Percentiles rank a stretch among this genome's conserved stretches.
phyloP scores from a whole-genome alignment of 2,113 vertebrate genomes.

The Oophaga pumilio region DNA sequence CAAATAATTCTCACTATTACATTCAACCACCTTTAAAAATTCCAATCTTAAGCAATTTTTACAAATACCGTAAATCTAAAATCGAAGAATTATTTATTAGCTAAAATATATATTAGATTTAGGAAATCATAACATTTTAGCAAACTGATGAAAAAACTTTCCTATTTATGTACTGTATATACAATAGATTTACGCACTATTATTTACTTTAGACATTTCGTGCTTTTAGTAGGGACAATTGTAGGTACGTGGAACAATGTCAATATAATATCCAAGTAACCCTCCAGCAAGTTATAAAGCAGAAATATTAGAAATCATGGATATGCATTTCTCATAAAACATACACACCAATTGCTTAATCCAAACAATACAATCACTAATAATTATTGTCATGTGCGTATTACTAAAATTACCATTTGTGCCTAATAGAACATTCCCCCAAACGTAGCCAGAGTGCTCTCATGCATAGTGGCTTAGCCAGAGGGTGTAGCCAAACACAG shows the following conservation, averaged over 20 bases:
- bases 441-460: too few species aligned
- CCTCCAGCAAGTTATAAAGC: background rate
- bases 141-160: background rate
- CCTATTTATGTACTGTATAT: background rate
- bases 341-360: too few species aligned
- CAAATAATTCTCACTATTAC: slow-evolving; percentile 50
- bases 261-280: background rate
- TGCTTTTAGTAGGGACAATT: background rate
- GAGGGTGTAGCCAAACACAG: too few species aligned
- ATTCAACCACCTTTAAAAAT: slow-evolving; percentile 4
- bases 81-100: background rate
- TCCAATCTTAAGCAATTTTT: background rate
- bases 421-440: too few species aligned
- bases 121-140: background rate
- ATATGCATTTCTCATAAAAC: too few species aligned
- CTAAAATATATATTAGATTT: background rate
- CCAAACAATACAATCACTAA: too few species aligned
- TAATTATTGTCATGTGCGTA: too few species aligned
- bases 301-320: background rate
- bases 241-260: too few species aligned
- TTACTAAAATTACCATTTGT: too few species aligned
- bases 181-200: background rate
- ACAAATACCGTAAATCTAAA: background rate
- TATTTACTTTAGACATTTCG: background rate
- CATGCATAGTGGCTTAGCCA: too few species aligned